These are phyloP conservation scores for Dyspetes luteomarginatus DNA, from an alignment of 2,888 invertebrate species.

Conservation along the genomic window DNA sequence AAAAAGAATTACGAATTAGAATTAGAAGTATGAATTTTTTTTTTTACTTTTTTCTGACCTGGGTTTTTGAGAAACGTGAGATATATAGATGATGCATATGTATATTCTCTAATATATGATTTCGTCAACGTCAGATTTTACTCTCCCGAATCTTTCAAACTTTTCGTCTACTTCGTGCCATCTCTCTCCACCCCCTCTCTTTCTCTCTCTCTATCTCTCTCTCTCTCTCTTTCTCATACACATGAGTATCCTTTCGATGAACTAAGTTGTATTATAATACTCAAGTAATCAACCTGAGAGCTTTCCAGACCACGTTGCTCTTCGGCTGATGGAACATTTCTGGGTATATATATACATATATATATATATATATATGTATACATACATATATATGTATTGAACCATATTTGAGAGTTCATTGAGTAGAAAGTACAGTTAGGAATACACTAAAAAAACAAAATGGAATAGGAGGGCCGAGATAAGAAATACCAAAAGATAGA, in stretches of 20 bases:
- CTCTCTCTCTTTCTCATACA: too few relatives aligned
- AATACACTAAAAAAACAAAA: not conserved
- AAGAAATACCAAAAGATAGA: not conserved
- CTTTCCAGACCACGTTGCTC: slow-evolving; percentile 11
- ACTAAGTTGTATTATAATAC: not conserved
- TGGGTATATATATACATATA: not conserved
- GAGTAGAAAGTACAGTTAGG: too few relatives aligned
- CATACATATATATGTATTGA: too few relatives aligned
- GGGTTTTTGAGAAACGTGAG: too few relatives aligned
- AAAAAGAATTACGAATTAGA: too few relatives aligned
- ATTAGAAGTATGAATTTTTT: too few relatives aligned
- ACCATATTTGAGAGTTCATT: too few relatives aligned
- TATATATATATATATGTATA: not conserved
- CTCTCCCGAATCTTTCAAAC: not conserved
- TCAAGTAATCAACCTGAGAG: slow-evolving; percentile 45
- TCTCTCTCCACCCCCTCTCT: too few relatives aligned
- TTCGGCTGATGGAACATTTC: not conserved
- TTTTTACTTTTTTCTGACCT: too few relatives aligned
- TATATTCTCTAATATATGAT: not conserved
- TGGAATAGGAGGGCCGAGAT: not conserved
- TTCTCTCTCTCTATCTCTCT: too few relatives aligned
- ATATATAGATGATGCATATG: too few relatives aligned
- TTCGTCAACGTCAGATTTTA: not conserved
- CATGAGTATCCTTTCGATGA: not conserved
- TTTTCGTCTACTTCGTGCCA: too few relatives aligned